Evolutionary conservation across 2,888 invertebrate species (phyloP), one percentile per base, ranked within the genome.

Genomic region (Rhamphomyia laevipes): DNA sequence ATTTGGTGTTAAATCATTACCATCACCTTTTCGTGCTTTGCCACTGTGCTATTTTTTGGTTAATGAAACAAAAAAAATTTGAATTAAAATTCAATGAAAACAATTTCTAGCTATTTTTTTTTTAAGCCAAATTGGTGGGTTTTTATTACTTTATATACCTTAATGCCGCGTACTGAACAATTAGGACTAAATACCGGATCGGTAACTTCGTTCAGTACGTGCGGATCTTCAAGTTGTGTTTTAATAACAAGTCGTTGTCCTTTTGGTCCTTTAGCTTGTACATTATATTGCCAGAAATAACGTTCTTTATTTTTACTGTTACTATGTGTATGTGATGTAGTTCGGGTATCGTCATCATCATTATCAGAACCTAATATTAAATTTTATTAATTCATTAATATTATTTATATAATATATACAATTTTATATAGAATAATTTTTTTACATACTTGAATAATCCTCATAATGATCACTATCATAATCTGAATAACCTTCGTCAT

Each of bases 231-330:
- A 38, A 85, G 79, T 63, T 88, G 85, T 45, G 86, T 83, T 68
- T 88, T 85, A 59, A 91, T 77, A 44, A 89, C 82, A 53, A 92
- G 74, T 54, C 92, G 76, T 68, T 93, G 91, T 40, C 95, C 94
- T 73, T 97, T 94, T 6, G 96, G 94, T 2, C 97, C 95, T 72
- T 97, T 94, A 2, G 95, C 89, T 72, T 96, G 96, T 1, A 95
- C 92, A 74, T 97, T 97, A 70, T 97, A 97, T 68, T 96, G 96
- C 96, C 97, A 97, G 68, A 97, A 96, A 71, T 78, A 95, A 53
- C 85, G 78, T 63, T 92, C 91, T 58, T 84, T 87, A 67, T 87
- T 89, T 55, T 66, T 67, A 53, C 64, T 62, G 33, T 62, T 54
- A 4, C 65, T 60, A 40, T 66, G 43, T 21, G 66, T 68, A 51